phyloP scores from a whole-genome alignment of 1,140 invertebrate genomes.

The Aphaenogaster floridana region DNA sequence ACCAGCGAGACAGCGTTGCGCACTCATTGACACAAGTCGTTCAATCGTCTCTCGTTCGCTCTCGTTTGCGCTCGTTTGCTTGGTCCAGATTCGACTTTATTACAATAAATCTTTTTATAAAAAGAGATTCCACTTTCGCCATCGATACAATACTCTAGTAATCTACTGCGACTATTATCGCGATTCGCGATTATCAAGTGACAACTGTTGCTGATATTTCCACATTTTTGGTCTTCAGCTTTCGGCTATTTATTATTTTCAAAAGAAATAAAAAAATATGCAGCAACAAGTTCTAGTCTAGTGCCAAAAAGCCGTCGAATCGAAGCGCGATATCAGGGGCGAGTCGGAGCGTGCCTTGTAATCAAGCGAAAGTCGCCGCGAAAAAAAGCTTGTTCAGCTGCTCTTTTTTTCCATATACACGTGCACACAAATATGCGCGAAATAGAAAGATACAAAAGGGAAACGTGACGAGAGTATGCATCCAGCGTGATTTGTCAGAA shows the following conservation, averaged over 20 bases:
- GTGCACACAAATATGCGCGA: neutral
- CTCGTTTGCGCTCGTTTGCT: neutral
- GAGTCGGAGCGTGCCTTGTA: conserved; percentile 41
- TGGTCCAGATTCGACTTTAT: neutral
- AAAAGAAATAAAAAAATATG: neutral
- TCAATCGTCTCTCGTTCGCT: neutral
- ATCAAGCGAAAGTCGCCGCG: conserved; percentile 38
- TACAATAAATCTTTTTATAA: neutral
- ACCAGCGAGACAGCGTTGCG: no score
- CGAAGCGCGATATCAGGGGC: conserved; percentile 9
- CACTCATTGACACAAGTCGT: neutral
- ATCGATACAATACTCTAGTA: neutral
- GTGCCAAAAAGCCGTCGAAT: conserved; percentile 34
- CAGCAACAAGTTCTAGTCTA: neutral
- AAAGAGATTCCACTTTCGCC: neutral
- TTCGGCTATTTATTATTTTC: neutral
- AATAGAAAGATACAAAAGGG: neutral
- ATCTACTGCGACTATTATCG: neutral
- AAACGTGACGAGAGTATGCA: neutral
- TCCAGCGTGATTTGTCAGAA: conserved; percentile 35
- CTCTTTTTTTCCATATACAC: neutral
- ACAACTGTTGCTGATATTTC: neutral
- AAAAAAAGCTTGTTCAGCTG: conserved; percentile 10
- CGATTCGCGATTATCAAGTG: neutral
- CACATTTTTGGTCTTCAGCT: neutral